Base-by-base conservation (phyloP, 2,888 invertebrate species). In the Malacosoma neustria region DNA sequence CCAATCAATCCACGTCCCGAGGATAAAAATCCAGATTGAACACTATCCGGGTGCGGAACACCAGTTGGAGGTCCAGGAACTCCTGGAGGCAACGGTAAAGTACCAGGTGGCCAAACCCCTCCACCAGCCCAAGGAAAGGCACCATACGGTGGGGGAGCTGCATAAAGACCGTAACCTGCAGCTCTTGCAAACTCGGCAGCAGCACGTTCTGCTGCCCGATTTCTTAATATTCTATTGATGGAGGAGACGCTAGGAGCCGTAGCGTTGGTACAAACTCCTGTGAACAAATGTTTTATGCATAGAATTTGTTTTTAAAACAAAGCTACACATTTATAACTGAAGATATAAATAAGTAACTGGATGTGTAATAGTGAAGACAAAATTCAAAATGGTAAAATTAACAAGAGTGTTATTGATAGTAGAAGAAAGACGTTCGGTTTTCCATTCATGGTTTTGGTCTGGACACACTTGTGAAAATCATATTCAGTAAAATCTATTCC, bases 241-340 rank as follows among this genome's bases (percentile, higher is more conserved):
- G 97, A 97, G 60, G 97, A 97, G 2, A 98, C 98, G 35, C 97
- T 97, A 0, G 99, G 99, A 1, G 98, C 97, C 12, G 97, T 97
- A 35, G 93, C 94, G 69, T 96, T 96, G 30, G 95, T 96, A 75
- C 98, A 99, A 4, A 98, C 96, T 51, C 95, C 97, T 97, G 89
- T 22, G 71, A 58, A 61, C 45, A 51, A 36, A 50, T 45, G 43
- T 45, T 45, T 38, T 40, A 39, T 37, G 38, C 37, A 34, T 40
- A 40, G n/a, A n/a, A n/a, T n/a, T n/a, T n/a, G n/a, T n/a, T n/a
- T n/a, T n/a, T n/a, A n/a, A n/a, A n/a, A n/a, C n/a, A n/a, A n/a
- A n/a, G n/a, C n/a, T n/a, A n/a, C n/a, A n/a, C n/a, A n/a, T n/a
- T n/a, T n/a, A n/a, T n/a, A n/a, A n/a, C n/a, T n/a, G n/a, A n/a